phyloP scores from a whole-genome alignment of 1,140 invertebrate species.

The Pentalonia nigronervosa region DNA sequence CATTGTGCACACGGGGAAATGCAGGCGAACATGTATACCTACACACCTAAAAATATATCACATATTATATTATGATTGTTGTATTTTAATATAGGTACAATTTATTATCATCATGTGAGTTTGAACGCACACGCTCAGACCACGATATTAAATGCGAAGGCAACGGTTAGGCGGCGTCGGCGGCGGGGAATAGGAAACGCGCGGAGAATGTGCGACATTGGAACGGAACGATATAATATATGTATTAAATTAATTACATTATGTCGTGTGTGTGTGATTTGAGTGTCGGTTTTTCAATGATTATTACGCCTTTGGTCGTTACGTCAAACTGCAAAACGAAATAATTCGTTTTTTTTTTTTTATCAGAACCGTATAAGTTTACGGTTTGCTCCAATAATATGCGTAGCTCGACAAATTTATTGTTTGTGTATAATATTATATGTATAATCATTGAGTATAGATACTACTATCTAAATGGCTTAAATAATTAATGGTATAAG shows the following conservation, averaged over 20 bases:
- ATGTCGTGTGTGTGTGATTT: background rate
- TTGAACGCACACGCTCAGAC: background rate
- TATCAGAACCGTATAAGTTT: background rate
- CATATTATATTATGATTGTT: constrained; percentile 1
- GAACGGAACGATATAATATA: background rate
- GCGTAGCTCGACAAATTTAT: background rate
- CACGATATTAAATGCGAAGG: constrained; percentile 9
- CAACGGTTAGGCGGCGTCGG: background rate
- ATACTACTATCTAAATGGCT: too few relatives aligned
- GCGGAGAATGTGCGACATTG: constrained; percentile 40
- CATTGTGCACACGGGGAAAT: background rate
- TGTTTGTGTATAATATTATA: too few relatives aligned
- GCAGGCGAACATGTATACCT: background rate
- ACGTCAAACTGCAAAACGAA: background rate
- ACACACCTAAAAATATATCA: background rate
- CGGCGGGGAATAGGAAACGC: constrained; percentile 3
- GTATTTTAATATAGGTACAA: background rate
- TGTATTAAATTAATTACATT: background rate
- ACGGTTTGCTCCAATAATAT: background rate
- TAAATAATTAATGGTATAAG: too few relatives aligned
- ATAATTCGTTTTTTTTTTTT: background rate
- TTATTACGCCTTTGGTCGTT: background rate
- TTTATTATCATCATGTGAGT: background rate
- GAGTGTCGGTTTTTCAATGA: background rate
- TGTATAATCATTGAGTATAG: too few relatives aligned